These are phyloP conservation scores for Drosophila quadrilineata DNA, from an alignment of 1,140 invertebrate genomes.

Conservation along the genomic window DNA sequence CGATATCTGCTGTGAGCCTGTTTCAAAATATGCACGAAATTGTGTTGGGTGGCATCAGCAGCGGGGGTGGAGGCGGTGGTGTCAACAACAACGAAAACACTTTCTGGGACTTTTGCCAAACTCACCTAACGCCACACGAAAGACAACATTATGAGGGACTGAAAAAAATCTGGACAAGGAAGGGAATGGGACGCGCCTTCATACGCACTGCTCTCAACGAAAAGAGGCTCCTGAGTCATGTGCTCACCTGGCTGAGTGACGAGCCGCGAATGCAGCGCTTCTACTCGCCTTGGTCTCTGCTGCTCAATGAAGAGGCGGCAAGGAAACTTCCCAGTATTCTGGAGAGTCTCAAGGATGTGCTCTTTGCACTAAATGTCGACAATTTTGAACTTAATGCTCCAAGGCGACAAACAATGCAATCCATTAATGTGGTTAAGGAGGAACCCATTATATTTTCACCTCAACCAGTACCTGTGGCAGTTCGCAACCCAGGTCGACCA, in stretches of 20 bases:
- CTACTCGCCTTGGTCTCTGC: constrained; percentile 91
- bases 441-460: constrained; percentile 82
- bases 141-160: constrained; percentile 88
- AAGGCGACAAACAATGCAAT: constrained; percentile 5
- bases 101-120: constrained; percentile 85
- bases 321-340: constrained; percentile 90
- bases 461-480: constrained; percentile 61
- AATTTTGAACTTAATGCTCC: constrained; percentile 87
- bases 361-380: constrained; percentile 93
- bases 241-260: constrained; percentile 87
- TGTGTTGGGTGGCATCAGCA: constrained; percentile 49
- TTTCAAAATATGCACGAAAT: constrained; percentile 78
- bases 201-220: constrained; percentile 92
- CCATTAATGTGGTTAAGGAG: constrained; percentile 35
- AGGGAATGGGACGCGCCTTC: constrained; percentile 90
- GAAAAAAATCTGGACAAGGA: constrained; percentile 89
- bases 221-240: constrained; percentile 89
- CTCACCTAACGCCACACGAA: constrained; percentile 90
- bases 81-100: constrained; percentile 39
- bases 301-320: constrained; percentile 88
- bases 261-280: constrained; percentile 82
- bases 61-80: constrained; percentile 1
- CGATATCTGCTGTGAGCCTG: constrained; percentile 52
- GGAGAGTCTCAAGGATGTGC: constrained; percentile 89
- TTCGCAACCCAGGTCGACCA: constrained; percentile 22